A percentile compares a stretch with the other conserved stretches of the same genome.
These are phyloP conservation scores for Cydia pomonella DNA, from an alignment of 1,140 invertebrate genomes.

Conservation along the genomic window DNA sequence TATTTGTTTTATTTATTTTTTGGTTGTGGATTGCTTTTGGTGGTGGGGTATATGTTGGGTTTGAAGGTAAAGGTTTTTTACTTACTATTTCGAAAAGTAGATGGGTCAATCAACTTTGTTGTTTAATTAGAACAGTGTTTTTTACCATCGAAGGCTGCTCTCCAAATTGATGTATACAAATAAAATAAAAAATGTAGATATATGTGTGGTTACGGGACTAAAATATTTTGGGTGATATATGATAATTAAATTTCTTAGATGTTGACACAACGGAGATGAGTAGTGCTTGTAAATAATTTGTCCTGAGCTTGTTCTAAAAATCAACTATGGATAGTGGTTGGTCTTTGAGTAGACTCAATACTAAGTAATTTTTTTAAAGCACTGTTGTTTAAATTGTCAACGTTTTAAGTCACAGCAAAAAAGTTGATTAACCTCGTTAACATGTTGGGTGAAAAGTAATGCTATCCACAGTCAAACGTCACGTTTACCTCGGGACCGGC, in stretches of 20 bases:
- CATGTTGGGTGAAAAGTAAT: not conserved
- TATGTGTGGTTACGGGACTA: too few relatives aligned
- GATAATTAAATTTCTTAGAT: not conserved
- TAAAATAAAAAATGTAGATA: too few relatives aligned
- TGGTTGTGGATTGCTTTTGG: slow-evolving; percentile 54
- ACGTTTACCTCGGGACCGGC: not conserved
- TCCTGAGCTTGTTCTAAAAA: too few relatives aligned
- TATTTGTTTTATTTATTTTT: slow-evolving; percentile 46
- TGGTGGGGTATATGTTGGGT: slow-evolving; percentile 36
- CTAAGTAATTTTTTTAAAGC: too few relatives aligned
- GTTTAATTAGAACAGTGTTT: not conserved
- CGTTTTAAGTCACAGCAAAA: not conserved
- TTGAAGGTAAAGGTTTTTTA: slow-evolving; percentile 5
- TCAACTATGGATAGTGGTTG: too few relatives aligned
- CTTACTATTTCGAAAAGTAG: not conserved
- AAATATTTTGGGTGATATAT: too few relatives aligned
- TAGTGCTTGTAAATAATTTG: not conserved
- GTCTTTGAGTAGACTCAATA: too few relatives aligned
- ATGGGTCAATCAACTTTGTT: slow-evolving; percentile 1
- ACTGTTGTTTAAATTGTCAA: too few relatives aligned
- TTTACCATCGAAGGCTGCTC: not conserved
- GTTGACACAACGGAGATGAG: not conserved
- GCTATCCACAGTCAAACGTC: slow-evolving; percentile 25
- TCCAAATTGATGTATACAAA: too few relatives aligned
- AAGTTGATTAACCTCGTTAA: slow-evolving; percentile 2